phyloP scores from a whole-genome alignment of 2,797 vertebrate species.

The Trichosurus vulpecula region DNA sequence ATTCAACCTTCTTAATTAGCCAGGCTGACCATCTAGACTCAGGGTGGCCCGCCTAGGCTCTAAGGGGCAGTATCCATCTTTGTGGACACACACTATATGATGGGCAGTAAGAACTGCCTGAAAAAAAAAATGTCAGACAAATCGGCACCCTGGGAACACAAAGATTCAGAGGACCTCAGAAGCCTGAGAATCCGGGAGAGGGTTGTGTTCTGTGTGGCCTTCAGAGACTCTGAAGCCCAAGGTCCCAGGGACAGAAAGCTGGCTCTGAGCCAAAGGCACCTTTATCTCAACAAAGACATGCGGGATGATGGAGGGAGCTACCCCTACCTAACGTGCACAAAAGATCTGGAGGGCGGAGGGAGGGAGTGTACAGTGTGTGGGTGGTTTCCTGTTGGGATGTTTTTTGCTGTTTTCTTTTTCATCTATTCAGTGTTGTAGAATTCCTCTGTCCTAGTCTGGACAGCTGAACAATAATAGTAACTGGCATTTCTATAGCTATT shows the following conservation, averaged over 20 bases:
- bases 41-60: conserved; percentile 22
- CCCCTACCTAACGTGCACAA: conserved; percentile 13
- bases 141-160: conserved; percentile 71
- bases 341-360: conserved; percentile 39
- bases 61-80: conserved; percentile 45
- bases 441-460: conserved; percentile 14
- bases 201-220: conserved; percentile 52
- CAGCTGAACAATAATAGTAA: conserved; percentile 34
- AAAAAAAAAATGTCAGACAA: conserved; percentile 72
- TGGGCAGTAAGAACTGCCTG: conserved; percentile 67
- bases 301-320: conserved; percentile 20
- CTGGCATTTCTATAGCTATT: not conserved
- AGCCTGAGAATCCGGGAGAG: conserved; percentile 71
- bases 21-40: conserved; percentile 18
- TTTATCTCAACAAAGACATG: conserved; percentile 66
- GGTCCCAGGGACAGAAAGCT: conserved; percentile 76
- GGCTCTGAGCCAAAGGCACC: conserved; percentile 72
- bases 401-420: conserved; percentile 54
- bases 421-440: conserved; percentile 64
- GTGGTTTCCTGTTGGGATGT: conserved; percentile 70
- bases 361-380: conserved; percentile 58
- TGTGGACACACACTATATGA: conserved; percentile 46
- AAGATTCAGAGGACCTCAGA: conserved; percentile 66
- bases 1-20: conserved; percentile 64
- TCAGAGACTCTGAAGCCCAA: conserved; percentile 51